These are phyloP conservation scores for Chymomyza caudatula DNA, from an alignment of 2,888 invertebrate species.

Conservation along the genomic window DNA sequence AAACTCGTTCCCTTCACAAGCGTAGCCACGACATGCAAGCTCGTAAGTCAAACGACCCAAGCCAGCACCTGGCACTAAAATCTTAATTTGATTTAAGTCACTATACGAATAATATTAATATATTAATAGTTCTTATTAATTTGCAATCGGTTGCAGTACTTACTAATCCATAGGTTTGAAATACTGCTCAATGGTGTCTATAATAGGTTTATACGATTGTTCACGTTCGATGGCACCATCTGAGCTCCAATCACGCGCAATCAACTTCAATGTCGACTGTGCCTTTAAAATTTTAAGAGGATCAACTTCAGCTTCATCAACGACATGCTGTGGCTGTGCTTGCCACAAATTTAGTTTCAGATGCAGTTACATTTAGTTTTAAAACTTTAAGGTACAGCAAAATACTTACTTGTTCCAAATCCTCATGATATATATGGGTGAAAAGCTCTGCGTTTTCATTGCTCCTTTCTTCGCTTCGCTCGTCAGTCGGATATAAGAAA, in stretches of 20 bases:
- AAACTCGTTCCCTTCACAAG: slow-evolving; percentile 98
- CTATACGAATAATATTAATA: background rate
- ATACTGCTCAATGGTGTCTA: slow-evolving; percentile 87
- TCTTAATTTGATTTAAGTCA: slow-evolving; percentile 79
- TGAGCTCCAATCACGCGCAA: slow-evolving; percentile 97
- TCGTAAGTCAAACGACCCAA: slow-evolving; percentile 96
- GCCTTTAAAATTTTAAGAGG: slow-evolving; percentile 82
- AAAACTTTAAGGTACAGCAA: background rate
- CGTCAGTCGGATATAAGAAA: slow-evolving; percentile 81
- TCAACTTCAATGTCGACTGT: slow-evolving; percentile 94
- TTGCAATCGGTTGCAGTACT: slow-evolving; percentile 30
- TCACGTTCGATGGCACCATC: slow-evolving; percentile 89
- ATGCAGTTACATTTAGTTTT: background rate
- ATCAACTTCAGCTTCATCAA: slow-evolving; percentile 73
- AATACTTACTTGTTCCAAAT: slow-evolving; percentile 75
- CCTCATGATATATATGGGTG: slow-evolving; percentile 70
- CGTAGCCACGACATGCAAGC: slow-evolving; percentile 91
- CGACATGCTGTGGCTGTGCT: slow-evolving; percentile 24
- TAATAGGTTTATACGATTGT: slow-evolving; percentile 93
- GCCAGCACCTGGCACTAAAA: slow-evolving; percentile 98
- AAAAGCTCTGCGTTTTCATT: slow-evolving; percentile 45
- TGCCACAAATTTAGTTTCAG: too few relatives aligned
- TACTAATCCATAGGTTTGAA: slow-evolving; percentile 84
- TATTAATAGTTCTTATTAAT: background rate
- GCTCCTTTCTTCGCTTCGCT: background rate